Base-by-base conservation (phyloP, 2,888 invertebrate species). In the Hipparchia sbordonii region DNA sequence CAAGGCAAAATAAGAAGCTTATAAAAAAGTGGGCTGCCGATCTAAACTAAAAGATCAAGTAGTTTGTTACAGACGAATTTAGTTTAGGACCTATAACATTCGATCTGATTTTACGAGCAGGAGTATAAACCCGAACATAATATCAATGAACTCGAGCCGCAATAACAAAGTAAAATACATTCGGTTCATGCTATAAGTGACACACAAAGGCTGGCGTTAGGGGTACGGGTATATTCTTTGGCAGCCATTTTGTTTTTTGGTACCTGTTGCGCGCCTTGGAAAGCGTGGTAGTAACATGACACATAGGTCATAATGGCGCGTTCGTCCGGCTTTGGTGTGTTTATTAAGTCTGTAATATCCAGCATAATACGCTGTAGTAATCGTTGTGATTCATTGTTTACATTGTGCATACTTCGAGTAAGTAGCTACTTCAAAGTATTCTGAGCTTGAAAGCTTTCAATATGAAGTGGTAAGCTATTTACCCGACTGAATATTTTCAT, bases 251-350 rank as follows among this genome's bases (percentile, higher is more conserved):
- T 82, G 81, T 82, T 82, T 77, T 82, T 70, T 57, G 83, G 84
- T 93, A 98, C 98, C 98, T 98, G 98, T 95, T 98, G 98, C 92
- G 98, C 98, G 95, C 99, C 99, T 95, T 99, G 98, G 97, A 99
- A 99, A 94, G 99, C 99, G 95, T 99, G 99, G 95, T 99, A 99
- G 96, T 99, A 99, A 96, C 99, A 99, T 93, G 99, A 99, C 94
- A 99, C 99, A 95, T 99, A 99, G 88, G 99, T 99, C 99, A 99
- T 99, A 93, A 99, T 99, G 92, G 99, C 99, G 95, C 99, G 97
- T 95, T 99, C 99, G 95, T 99, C 99, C 93, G 99, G 99, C 95
- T 99, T 99, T 90, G 98, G 98, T 88, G 98, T 98, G 97, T 99
- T 99, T 96, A 99, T 98, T 96, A 99, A 97, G 97, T 99, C 99